These are phyloP conservation scores for Equus quagga DNA, from an alignment of 2,113 vertebrate genomes.

Conservation along the genomic window DNA sequence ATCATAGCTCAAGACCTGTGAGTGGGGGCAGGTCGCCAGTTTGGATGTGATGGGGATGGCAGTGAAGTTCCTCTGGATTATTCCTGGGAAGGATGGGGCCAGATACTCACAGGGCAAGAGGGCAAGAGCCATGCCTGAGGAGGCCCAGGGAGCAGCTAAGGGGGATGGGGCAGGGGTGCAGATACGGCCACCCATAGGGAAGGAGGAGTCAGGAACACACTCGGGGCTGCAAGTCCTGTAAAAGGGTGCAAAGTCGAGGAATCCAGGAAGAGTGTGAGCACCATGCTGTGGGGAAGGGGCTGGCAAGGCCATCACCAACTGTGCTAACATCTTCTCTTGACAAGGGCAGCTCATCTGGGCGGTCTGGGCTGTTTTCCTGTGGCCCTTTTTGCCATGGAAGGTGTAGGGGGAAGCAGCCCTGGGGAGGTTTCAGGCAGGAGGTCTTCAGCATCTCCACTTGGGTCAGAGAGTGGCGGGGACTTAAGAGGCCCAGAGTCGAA, in stretches of 20 bases:
- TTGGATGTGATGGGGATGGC: rapidly evolving
- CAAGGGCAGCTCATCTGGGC: background rate
- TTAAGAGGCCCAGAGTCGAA: background rate
- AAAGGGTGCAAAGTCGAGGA: too few species aligned
- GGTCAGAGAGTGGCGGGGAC: rapidly evolving
- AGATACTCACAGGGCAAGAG: too few species aligned
- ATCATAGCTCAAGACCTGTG: background rate
- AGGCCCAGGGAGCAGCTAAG: rapidly evolving
- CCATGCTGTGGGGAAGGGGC: rapidly evolving
- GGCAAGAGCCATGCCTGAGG: rapidly evolving
- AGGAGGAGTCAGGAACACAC: too few species aligned
- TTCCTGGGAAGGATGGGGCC: background rate
- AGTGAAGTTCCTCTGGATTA: background rate
- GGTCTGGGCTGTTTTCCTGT: background rate
- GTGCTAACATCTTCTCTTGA: rapidly evolving
- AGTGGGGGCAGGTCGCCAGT: background rate
- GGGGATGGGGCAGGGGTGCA: rapidly evolving
- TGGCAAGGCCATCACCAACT: rapidly evolving
- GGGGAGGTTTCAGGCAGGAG: background rate
- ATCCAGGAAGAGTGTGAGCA: rapidly evolving
- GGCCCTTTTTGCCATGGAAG: rapidly evolving
- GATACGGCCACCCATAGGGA: background rate
- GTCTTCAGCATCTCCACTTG: rapidly evolving
- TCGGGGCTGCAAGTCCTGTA: background rate
- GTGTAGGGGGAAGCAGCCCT: background rate